Conservation (phyloP, 2,113 vertebrate genomes). For the Mixornis gularis region DNA sequence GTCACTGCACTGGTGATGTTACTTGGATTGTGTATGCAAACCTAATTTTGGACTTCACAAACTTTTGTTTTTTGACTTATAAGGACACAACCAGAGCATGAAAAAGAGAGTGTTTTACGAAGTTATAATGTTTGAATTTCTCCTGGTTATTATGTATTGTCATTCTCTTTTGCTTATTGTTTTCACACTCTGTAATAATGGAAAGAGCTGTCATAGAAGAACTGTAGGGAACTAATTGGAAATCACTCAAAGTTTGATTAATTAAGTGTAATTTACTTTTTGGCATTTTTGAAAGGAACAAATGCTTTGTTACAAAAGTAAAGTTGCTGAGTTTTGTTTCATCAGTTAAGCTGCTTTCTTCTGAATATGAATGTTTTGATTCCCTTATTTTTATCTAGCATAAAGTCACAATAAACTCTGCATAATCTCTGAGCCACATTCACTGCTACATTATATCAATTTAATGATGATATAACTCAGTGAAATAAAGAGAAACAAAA, state of each 20-base stretch:
- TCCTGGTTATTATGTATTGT: background rate
- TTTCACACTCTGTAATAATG: slow-evolving; percentile 26
- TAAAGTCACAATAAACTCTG: background rate
- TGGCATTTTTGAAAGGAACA: slow-evolving; percentile 34
- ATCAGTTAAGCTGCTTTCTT: background rate
- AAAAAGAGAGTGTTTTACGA: background rate
- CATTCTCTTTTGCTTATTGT: slow-evolving; percentile 8
- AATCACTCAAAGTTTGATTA: slow-evolving; percentile 55
- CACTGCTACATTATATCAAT: background rate
- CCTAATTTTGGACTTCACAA: background rate
- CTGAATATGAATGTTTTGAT: background rate
- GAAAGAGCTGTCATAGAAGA: slow-evolving; percentile 40
- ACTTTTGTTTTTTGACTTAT: background rate
- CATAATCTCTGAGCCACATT: background rate
- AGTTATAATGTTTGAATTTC: background rate
- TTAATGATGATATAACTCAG: background rate
- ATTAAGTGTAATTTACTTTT: slow-evolving; percentile 45
- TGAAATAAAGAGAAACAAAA: slow-evolving; percentile 19
- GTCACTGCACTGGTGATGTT: background rate
- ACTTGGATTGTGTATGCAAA: background rate
- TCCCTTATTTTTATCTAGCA: slow-evolving; percentile 3
- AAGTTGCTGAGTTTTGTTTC: slow-evolving; percentile 6
- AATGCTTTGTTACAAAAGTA: background rate
- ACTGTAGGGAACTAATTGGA: slow-evolving; percentile 53
- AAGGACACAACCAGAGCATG: background rate